These are phyloP conservation scores for Mycetomoellerius zeteki DNA, from an alignment of 1,140 invertebrate genomes.

Conservation along the genomic window DNA sequence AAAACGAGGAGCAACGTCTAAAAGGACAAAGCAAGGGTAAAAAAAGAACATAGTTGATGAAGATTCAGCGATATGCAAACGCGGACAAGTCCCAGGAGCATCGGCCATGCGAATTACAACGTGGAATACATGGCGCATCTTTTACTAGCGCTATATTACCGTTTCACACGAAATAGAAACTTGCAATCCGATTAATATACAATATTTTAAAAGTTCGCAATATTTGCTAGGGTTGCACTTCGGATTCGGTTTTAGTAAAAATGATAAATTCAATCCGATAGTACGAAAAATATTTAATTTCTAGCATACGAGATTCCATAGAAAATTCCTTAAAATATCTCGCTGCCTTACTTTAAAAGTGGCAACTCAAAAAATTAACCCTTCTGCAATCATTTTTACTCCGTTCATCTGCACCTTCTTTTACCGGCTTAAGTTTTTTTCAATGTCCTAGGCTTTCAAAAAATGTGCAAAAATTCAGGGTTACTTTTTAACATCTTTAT, in stretches of 20 bases:
- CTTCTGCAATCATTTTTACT: no score
- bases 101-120: conserved; percentile 62
- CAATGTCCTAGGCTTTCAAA: no score
- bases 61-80: conserved; percentile 66
- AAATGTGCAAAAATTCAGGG: no score
- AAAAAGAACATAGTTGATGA: conserved; percentile 58
- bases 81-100: conserved; percentile 49
- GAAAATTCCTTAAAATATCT: background rate
- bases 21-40: background rate
- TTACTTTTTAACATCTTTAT: no score
- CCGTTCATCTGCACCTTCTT: no score
- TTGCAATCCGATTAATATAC: background rate
- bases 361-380: no score
- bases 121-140: conserved; percentile 78
- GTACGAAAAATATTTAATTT: background rate
- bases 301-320: background rate
- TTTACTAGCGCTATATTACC: conserved; percentile 83
- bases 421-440: no score
- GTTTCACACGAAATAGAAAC: conserved; percentile 53
- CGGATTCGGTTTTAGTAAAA: background rate
- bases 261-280: no score
- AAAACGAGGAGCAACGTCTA: conserved; percentile 34
- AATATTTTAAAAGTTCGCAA: conserved; percentile 1
- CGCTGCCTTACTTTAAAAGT: no score
- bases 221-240: background rate